Percentiles rank a stretch among this genome's conserved stretches.
These are phyloP conservation scores for Exaiptasia diaphana DNA, from an alignment of 64 coral and sea anemone genomes.

Conservation along the genomic window DNA sequence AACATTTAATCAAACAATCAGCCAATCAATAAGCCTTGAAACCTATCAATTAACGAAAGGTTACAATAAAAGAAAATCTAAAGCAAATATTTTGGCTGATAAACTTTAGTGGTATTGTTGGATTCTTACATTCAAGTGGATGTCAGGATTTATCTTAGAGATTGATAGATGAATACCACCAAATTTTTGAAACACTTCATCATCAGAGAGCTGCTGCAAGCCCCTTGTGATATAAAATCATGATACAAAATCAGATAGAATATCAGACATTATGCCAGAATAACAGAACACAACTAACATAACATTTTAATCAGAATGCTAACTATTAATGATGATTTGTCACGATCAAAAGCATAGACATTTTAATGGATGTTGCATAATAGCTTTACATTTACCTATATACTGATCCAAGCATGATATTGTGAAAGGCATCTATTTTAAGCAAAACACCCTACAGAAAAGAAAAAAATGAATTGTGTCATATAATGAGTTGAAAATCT, in stretches of 20 bases:
- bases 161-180: slow-evolving; percentile 81
- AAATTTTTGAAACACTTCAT: slow-evolving; percentile 76
- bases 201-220: slow-evolving; percentile 76
- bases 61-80: no score
- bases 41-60: no score
- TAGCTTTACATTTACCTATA: slow-evolving; percentile 86
- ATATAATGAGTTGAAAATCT: neutral
- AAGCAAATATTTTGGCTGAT: no score
- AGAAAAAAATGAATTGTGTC: neutral
- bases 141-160: slow-evolving; percentile 77
- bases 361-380: no score
- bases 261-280: neutral
- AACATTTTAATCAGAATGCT: neutral
- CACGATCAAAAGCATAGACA: no score
- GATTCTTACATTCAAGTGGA: slow-evolving; percentile 60
- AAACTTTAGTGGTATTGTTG: neutral
- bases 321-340: neutral
- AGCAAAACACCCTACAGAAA: slow-evolving; percentile 78
- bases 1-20: no score
- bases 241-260: neutral
- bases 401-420: slow-evolving; percentile 90
- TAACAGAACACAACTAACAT: neutral
- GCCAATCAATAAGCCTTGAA: no score
- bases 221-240: slow-evolving; percentile 29
- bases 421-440: slow-evolving; percentile 91